These are phyloP conservation scores for Kuschelorhynchus macadamiae DNA, from an alignment of 2,888 invertebrate species.

Conservation along the genomic window DNA sequence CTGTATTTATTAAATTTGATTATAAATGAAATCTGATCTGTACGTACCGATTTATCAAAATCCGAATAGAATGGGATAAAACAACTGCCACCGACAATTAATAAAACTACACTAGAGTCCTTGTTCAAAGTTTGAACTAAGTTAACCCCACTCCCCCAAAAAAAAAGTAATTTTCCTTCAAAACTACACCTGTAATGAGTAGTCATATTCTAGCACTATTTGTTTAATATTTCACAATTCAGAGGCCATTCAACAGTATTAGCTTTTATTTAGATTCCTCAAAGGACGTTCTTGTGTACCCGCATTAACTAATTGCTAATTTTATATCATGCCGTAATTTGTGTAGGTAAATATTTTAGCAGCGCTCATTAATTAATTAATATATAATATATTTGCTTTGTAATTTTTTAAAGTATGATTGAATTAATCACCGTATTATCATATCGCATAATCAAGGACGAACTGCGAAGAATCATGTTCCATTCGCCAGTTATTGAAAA, in stretches of 20 bases:
- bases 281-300: constrained; percentile 29
- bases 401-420: constrained; percentile 16
- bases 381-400: constrained; percentile 14
- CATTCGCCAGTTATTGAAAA: constrained; percentile 13
- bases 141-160: constrained; percentile 29
- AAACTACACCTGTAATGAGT: constrained; percentile 32
- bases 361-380: constrained; percentile 25
- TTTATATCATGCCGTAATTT: constrained; percentile 34
- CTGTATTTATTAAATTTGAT: too few species aligned
- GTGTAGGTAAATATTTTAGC: constrained; percentile 37
- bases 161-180: constrained; percentile 21
- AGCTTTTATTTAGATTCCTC: constrained; percentile 29
- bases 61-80: constrained; percentile 12
- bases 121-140: constrained; percentile 15
- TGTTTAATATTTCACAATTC: constrained; percentile 25
- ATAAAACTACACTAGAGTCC: constrained; percentile 18
- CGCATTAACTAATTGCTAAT: constrained; percentile 40
- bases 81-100: not conserved
- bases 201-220: constrained; percentile 27
- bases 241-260: constrained; percentile 15
- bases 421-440: constrained; percentile 29
- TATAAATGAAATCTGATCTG: too few species aligned
- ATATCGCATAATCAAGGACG: constrained; percentile 21
- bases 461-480: constrained; percentile 1
- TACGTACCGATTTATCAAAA: constrained; percentile 2